phyloP scores from a whole-genome alignment of 2,888 invertebrate genomes.

The Lithophane socia region DNA sequence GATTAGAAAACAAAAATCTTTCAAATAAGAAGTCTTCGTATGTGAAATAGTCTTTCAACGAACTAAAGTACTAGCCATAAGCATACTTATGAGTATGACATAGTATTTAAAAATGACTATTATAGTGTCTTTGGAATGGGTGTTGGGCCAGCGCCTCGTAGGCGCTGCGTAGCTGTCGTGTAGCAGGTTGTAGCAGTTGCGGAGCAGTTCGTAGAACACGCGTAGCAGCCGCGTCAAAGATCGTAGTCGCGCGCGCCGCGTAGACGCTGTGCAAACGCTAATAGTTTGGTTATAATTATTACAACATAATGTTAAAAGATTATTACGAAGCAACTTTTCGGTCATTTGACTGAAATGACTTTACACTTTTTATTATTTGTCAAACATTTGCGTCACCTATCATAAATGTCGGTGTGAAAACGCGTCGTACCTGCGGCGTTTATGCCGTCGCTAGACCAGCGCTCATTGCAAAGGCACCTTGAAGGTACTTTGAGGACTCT shows the following conservation, averaged over 20 bases:
- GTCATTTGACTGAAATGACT: background rate
- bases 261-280: background rate
- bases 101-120: slow-evolving; percentile 9
- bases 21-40: slow-evolving; percentile 9
- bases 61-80: slow-evolving; percentile 14
- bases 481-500: slow-evolving; percentile 34
- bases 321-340: background rate
- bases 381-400: background rate
- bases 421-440: background rate
- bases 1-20: slow-evolving; percentile 26
- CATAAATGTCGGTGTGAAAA: background rate
- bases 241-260: background rate
- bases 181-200: background rate
- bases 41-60: slow-evolving; percentile 11
- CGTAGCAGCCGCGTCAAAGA: background rate
- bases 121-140: slow-evolving; percentile 12
- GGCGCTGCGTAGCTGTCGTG: slow-evolving; percentile 7
- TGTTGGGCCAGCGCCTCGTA: background rate
- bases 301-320: background rate
- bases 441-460: background rate
- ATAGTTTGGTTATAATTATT: background rate
- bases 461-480: slow-evolving; percentile 17
- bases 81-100: background rate
- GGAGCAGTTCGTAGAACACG: background rate
- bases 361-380: background rate